Conservation (phyloP, 2,888 invertebrate species). For the Leucania comma region DNA sequence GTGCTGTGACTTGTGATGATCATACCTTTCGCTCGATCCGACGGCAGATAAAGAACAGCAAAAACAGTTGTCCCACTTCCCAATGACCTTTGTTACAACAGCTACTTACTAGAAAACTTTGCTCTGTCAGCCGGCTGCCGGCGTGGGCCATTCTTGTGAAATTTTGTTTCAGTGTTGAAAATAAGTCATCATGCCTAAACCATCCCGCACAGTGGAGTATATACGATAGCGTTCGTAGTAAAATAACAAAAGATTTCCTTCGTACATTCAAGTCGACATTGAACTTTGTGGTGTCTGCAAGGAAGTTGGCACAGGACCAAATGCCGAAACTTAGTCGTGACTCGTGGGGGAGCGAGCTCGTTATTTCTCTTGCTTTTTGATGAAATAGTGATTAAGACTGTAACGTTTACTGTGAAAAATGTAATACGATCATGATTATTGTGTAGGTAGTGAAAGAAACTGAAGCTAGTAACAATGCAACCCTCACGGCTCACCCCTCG, state of each 20-base stretch:
- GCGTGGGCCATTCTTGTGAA: conserved; percentile 54
- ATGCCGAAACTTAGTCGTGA: conserved; percentile 64
- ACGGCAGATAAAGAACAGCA: conserved; percentile 84
- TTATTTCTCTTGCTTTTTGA: conserved; percentile 32
- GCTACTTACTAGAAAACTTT: conserved; percentile 74
- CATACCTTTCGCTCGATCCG: conserved; percentile 88
- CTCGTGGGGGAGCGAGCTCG: conserved; percentile 54
- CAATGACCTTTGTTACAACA: conserved; percentile 87
- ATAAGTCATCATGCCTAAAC: conserved; percentile 42
- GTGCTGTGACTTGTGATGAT: conserved; percentile 67
- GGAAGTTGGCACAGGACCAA: conserved; percentile 86
- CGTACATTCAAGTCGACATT: conserved; percentile 76
- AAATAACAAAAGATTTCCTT: conserved; percentile 63
- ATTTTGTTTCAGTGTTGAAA: conserved; percentile 55
- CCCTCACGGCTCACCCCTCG: conserved; percentile 68
- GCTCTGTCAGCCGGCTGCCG: conserved; percentile 60
- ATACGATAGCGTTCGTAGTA: conserved; percentile 47
- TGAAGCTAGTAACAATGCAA: conserved; percentile 68
- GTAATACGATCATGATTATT: conserved; percentile 51
- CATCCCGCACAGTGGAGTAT: conserved; percentile 41
- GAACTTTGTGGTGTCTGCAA: conserved; percentile 81
- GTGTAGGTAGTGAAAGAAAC: conserved; percentile 56
- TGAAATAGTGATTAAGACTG: conserved; percentile 14
- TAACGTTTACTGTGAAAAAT: conserved; percentile 52
- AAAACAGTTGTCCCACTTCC: conserved; percentile 86